Base-by-base conservation (phyloP, 2,888 invertebrate species). In the Bhutanitis thaidina region DNA sequence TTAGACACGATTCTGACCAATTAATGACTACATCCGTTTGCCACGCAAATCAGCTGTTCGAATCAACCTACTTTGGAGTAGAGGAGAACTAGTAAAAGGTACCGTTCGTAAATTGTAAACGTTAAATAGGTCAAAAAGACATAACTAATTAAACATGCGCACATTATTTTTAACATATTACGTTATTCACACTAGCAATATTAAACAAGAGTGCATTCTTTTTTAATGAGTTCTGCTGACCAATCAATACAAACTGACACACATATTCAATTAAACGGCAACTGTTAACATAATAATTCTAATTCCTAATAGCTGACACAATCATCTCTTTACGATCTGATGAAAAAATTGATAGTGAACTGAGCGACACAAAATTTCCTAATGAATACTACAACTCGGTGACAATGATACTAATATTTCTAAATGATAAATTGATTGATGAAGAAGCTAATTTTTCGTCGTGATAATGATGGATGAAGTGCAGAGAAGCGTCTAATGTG, bases 401-500 rank as follows among this genome's bases (percentile, higher is more conserved):
- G 32, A 34, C 8, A 27, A 43, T 41, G 45, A 49, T 43, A 30
- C 29, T 27, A 25, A 13, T 14, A 48, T 16, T 38, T 41, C 37
- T 52, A 55, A 48, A 55, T 60, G 60, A 57, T 44, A 56, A 62
- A 62, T 61, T 60, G 58, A 58, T 54, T 57, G 56, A 68, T 69
- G 67, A 65, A 55, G 52, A 64, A 65, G 64, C 59, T 46, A 55
- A 57, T 58, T 5, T 62, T 61, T 64, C 54, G 55, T 57, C 51
- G 71, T 74, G 71, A 74, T 68, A 65, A 72, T 77, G 76, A 74
- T 76, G 69, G 68, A 74, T 76, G 66, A 60, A 67, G 84, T 87
- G 86, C 87, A 80, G 69, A 67, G 62, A 88, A 88, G 88, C 88
- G 69, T 82, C 87, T 88, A 89, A 74, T 34, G 84, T 87, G 88